These are phyloP conservation scores for Bugulina stolonifera DNA, from an alignment of 2,888 invertebrate genomes.

Conservation along the genomic window DNA sequence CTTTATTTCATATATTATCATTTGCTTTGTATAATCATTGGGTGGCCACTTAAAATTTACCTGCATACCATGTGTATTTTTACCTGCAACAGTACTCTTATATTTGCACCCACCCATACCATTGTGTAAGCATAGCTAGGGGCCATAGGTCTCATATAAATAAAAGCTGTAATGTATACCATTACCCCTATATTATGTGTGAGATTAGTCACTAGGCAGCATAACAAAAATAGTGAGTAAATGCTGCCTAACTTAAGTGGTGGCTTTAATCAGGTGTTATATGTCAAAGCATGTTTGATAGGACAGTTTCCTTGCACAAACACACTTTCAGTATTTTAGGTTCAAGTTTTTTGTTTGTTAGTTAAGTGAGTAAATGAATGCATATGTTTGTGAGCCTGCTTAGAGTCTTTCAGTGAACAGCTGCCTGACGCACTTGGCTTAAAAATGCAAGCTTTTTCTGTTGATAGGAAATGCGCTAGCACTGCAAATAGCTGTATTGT, in stretches of 20 bases:
- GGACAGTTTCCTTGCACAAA: constrained; percentile 22
- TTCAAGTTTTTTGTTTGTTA: constrained; percentile 3
- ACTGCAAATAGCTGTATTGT: constrained; percentile 24
- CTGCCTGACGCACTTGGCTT: constrained; percentile 14
- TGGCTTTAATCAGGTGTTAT: constrained; percentile 22
- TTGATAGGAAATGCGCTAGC: constrained; percentile 18
- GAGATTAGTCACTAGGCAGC: not conserved
- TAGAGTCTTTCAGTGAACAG: not conserved
- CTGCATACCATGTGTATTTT: no score
- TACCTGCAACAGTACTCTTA: no score
- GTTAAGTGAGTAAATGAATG: not conserved
- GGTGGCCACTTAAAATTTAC: no score
- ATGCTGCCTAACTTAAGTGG: not conserved
- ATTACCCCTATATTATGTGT: not conserved
- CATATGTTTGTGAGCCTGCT: not conserved
- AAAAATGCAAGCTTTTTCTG: constrained; percentile 15
- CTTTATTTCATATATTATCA: no score
- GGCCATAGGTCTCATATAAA: not conserved
- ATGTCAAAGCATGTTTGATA: constrained; percentile 18
- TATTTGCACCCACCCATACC: no score
- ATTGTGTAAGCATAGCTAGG: no score
- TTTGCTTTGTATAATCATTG: no score
- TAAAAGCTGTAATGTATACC: not conserved
- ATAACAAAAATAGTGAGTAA: not conserved
- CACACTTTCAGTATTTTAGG: constrained; percentile 20